A percentile compares a stretch with the other conserved stretches of the same genome.
Evolutionary conservation across 2,888 invertebrate genomes (phyloP).

Genomic region (Leptura quadrifasciata): DNA sequence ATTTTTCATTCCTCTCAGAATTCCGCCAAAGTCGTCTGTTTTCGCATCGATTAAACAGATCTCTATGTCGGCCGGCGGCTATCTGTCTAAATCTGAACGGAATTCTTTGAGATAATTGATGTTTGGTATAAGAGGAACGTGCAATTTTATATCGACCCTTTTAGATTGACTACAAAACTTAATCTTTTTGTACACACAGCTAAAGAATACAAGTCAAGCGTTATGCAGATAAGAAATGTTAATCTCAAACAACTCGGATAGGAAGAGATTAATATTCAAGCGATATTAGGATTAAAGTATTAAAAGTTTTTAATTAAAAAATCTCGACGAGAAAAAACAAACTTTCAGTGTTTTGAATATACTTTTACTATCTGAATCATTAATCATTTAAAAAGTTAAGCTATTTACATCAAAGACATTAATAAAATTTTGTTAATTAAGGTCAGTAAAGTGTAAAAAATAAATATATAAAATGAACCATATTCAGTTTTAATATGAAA

Average conservation of each 20-base stretch:
- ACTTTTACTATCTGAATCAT: conserved; percentile 23
- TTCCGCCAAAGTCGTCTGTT: conserved; percentile 22
- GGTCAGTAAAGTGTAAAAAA: conserved; percentile 7
- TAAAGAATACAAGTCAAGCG: conserved; percentile 43
- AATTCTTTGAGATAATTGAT: conserved; percentile 59
- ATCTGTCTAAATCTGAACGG: conserved; percentile 58
- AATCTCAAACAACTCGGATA: conserved; percentile 32
- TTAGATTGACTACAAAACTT: conserved; percentile 50
- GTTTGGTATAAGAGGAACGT: conserved; percentile 55
- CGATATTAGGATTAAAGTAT: conserved; percentile 32
- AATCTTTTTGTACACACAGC: conserved; percentile 48
- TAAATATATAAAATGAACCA: not conserved
- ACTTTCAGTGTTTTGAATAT: conserved; percentile 23
- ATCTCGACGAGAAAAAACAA: conserved; percentile 12
- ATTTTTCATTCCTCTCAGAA: conserved; percentile 12
- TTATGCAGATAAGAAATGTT: conserved; percentile 42
- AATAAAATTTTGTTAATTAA: conserved; percentile 7
- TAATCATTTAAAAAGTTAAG: conserved; percentile 16
- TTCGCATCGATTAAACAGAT: conserved; percentile 55
- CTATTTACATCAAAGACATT: conserved; percentile 7
- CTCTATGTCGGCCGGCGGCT: conserved; percentile 51
- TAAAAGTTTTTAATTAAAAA: conserved; percentile 32
- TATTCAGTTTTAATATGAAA: conserved; percentile 7
- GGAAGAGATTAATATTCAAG: conserved; percentile 22
- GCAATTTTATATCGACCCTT: conserved; percentile 52